phyloP scores from a whole-genome alignment of 2,888 invertebrate genomes.

The Trachelus tabidus region DNA sequence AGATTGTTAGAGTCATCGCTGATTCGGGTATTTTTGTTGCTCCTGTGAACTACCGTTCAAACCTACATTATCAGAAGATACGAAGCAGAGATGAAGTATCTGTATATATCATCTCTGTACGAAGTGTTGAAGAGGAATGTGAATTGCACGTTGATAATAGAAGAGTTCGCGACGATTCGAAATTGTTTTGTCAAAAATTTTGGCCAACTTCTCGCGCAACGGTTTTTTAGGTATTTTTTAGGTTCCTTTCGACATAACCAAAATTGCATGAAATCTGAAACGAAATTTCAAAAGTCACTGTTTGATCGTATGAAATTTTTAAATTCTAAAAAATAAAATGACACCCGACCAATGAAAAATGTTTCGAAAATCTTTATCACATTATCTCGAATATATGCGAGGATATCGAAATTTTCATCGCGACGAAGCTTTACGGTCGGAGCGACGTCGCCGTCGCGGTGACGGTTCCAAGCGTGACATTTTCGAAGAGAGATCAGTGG shows the following conservation, averaged over 20 bases:
- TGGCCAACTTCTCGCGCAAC: not conserved
- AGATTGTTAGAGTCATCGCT: not conserved
- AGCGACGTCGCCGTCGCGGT: constrained; percentile 50
- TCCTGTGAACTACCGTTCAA: no score
- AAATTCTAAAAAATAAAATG: not conserved
- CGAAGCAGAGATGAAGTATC: no score
- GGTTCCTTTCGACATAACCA: not conserved
- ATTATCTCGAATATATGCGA: not conserved
- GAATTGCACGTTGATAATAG: not conserved
- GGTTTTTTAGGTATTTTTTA: not conserved
- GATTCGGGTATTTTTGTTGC: not conserved
- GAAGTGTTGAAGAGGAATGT: not conserved
- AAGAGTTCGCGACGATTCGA: not conserved
- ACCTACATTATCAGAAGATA: no score
- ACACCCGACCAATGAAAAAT: not conserved
- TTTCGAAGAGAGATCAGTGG: constrained; percentile 52
- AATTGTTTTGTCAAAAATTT: not conserved
- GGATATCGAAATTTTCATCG: not conserved
- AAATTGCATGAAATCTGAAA: not conserved
- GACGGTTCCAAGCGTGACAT: constrained; percentile 53
- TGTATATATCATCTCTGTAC: no score
- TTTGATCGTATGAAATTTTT: not conserved
- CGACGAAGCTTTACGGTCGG: constrained; percentile 31
- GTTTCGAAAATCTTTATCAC: not conserved
- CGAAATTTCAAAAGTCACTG: not conserved